Evolutionary conservation across 1,140 invertebrate species (phyloP).

Genomic region (Drosophila albomicans): DNA sequence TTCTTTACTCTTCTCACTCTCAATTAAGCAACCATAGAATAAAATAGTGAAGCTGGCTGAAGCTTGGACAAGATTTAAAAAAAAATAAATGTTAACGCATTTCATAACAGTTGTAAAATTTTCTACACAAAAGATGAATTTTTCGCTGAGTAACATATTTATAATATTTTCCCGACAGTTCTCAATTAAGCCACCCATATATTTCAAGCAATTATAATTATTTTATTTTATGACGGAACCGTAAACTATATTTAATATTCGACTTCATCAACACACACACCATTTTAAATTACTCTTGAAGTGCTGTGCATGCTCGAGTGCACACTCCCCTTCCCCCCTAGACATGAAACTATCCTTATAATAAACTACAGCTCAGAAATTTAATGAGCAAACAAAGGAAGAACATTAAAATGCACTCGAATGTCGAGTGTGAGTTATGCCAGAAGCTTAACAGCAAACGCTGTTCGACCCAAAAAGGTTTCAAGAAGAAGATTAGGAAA

Average conservation of each 20-base stretch:
- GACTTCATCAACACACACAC: background rate
- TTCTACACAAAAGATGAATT: too few species aligned
- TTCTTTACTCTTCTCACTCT: too few species aligned
- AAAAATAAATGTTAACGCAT: too few species aligned
- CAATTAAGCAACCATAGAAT: too few species aligned
- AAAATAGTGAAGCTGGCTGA: too few species aligned
- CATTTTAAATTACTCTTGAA: background rate
- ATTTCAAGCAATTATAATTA: background rate
- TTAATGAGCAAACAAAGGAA: slow-evolving; percentile 1
- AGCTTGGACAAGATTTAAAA: too few species aligned
- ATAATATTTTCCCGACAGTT: background rate
- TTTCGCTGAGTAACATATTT: too few species aligned
- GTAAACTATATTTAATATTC: background rate
- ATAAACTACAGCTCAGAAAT: background rate
- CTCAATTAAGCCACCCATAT: background rate
- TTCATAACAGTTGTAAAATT: too few species aligned
- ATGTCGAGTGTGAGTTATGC: background rate
- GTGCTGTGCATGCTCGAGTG: background rate
- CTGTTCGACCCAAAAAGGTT: slow-evolving; percentile 5
- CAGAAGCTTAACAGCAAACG: slow-evolving; percentile 7
- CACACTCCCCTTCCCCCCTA: background rate
- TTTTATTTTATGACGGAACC: background rate
- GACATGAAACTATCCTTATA: background rate
- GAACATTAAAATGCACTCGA: background rate
- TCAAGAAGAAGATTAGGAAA: slow-evolving; percentile 28